These are phyloP conservation scores for Callimorpha dominula DNA, from an alignment of 2,888 invertebrate genomes.

Conservation along the genomic window DNA sequence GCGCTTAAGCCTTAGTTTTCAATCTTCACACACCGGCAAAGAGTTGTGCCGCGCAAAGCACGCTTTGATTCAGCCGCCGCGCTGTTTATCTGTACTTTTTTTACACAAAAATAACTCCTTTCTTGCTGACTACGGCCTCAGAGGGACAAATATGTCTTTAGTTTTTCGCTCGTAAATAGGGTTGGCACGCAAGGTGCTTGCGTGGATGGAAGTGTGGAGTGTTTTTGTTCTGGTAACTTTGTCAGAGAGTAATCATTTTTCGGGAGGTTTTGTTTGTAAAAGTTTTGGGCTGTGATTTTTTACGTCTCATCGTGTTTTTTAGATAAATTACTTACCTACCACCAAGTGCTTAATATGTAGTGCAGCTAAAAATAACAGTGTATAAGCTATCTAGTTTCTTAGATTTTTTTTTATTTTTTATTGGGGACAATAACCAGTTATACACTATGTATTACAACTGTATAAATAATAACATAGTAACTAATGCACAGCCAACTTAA, in stretches of 20 bases:
- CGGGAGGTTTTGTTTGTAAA: neutral
- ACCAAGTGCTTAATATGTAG: neutral
- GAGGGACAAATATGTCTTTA: constrained; percentile 54
- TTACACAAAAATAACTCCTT: constrained; percentile 64
- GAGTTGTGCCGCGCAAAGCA: constrained; percentile 18
- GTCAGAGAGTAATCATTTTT: neutral
- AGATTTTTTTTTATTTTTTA: neutral
- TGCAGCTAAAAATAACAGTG: neutral
- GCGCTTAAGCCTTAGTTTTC: constrained; percentile 2
- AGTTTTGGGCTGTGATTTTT: neutral
- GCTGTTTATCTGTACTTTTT: constrained; percentile 60
- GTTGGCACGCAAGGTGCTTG: constrained; percentile 25
- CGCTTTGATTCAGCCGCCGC: constrained; percentile 62
- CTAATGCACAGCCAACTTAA: too few relatives aligned
- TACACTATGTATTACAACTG: too few relatives aligned
- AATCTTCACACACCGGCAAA: constrained; percentile 13
- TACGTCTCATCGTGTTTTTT: neutral
- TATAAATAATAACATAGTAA: too few relatives aligned
- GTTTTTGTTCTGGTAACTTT: constrained; percentile 9
- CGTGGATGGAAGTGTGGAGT: neutral
- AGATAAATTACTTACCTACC: too few relatives aligned
- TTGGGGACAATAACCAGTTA: too few relatives aligned
- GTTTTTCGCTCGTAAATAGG: constrained; percentile 53
- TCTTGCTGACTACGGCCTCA: constrained; percentile 51
- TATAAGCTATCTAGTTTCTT: neutral